phyloP scores from a whole-genome alignment of 2,888 invertebrate species.

The Pyrrhia umbra region DNA sequence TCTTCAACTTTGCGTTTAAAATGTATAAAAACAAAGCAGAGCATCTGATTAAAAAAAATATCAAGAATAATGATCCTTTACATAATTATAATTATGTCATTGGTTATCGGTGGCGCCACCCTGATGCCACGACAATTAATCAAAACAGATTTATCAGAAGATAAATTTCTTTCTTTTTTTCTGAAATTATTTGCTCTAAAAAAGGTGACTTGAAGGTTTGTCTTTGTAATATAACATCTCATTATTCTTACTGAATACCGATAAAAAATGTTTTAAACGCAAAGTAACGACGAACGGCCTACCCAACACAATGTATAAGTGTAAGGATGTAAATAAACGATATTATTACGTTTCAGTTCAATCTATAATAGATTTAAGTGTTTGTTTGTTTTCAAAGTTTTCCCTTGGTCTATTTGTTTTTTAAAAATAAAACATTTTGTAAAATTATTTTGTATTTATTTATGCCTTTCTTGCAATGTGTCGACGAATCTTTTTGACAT shows the following conservation, averaged over 20 bases:
- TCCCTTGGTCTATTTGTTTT: constrained; percentile 76
- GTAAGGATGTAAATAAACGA: constrained; percentile 73
- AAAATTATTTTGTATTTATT: constrained; percentile 56
- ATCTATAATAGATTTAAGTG: constrained; percentile 73
- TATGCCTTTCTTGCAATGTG: not conserved
- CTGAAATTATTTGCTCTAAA: too few species aligned
- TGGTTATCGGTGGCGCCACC: not conserved
- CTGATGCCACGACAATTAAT: not conserved
- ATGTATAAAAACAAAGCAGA: not conserved
- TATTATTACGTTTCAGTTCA: constrained; percentile 69
- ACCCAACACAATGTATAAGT: constrained; percentile 55
- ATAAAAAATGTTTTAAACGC: constrained; percentile 17
- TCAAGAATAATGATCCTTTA: not conserved
- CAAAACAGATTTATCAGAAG: not conserved
- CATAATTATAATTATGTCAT: not conserved
- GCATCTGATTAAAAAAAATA: not conserved
- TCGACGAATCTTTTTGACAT: too few species aligned
- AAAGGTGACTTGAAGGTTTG: too few species aligned
- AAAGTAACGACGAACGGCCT: constrained; percentile 57
- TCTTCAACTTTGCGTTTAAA: constrained; percentile 35
- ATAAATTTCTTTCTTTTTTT: too few species aligned
- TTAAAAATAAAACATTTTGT: constrained; percentile 75
- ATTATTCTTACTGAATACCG: too few species aligned
- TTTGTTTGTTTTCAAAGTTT: constrained; percentile 78
- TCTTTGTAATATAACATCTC: too few species aligned